A percentile compares a stretch with the other conserved stretches of the same genome.
phyloP scores from a whole-genome alignment of 1,140 invertebrate genomes.

The Lordiphosa collinella region DNA sequence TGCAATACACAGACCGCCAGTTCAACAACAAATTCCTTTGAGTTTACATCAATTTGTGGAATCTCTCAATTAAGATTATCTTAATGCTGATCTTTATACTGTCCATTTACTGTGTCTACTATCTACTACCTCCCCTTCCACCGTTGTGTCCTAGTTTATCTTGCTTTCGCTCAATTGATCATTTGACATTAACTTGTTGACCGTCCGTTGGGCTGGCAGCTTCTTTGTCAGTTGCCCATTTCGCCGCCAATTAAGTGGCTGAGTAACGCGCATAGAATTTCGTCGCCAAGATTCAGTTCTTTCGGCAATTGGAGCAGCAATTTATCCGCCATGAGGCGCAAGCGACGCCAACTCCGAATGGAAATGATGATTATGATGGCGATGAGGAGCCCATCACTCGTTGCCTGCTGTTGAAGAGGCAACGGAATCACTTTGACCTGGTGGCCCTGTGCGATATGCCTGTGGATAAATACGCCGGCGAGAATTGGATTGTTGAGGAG shows the following conservation, averaged over 20 bases:
- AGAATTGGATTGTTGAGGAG: slow-evolving; percentile 71
- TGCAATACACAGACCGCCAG: no score
- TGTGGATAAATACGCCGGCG: slow-evolving; percentile 55
- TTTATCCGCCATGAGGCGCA: slow-evolving; percentile 38
- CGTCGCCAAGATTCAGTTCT: slow-evolving; percentile 69
- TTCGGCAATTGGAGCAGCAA: slow-evolving; percentile 60
- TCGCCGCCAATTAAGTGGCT: slow-evolving; percentile 46
- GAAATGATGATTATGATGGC: neutral
- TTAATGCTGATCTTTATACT: slow-evolving; percentile 24
- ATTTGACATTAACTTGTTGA: slow-evolving; percentile 65
- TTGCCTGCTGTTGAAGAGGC: slow-evolving; percentile 51
- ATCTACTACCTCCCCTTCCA: slow-evolving; percentile 7
- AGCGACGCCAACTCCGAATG: slow-evolving; percentile 28
- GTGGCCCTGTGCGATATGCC: slow-evolving; percentile 64
- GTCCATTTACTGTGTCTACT: slow-evolving; percentile 28
- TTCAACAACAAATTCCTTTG: neutral
- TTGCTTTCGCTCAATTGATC: slow-evolving; percentile 62
- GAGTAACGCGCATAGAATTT: slow-evolving; percentile 38
- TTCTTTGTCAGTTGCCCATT: slow-evolving; percentile 39
- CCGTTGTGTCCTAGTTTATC: slow-evolving; percentile 37
- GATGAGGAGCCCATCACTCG: slow-evolving; percentile 24
- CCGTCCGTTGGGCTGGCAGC: slow-evolving; percentile 7
- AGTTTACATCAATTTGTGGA: slow-evolving; percentile 3
- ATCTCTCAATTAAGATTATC: slow-evolving; percentile 27
- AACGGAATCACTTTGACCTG: slow-evolving; percentile 71